Evolutionary conservation across 2,888 invertebrate genomes (phyloP).

Genomic region (Dorcus hopei): DNA sequence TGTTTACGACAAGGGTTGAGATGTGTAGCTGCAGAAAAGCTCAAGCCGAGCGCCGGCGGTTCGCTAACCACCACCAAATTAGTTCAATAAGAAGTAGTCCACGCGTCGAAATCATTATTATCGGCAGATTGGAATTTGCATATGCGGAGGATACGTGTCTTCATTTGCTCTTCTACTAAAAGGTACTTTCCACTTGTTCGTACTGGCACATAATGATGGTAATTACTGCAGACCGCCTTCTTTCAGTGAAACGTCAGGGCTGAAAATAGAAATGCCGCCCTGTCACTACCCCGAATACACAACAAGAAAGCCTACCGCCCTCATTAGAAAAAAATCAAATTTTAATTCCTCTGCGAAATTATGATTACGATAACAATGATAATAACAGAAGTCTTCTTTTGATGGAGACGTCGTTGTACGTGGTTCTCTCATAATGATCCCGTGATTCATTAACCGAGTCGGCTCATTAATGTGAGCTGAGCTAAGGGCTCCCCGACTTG

Average conservation of each 20-base stretch:
- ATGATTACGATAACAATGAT: no score
- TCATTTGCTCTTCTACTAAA: conserved; percentile 41
- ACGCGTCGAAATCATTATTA: conserved; percentile 52
- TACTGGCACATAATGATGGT: conserved; percentile 21
- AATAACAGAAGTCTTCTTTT: no score
- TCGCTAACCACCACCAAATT: conserved; percentile 48
- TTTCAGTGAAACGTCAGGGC: no score
- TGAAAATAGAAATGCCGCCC: no score
- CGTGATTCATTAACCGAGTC: conserved; percentile 45
- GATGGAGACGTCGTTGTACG: neutral
- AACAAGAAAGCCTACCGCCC: neutral
- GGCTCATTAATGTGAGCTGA: conserved; percentile 44
- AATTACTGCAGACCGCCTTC: conserved; percentile 9
- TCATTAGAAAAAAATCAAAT: neutral
- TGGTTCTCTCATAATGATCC: conserved; percentile 44
- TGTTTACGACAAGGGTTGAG: conserved; percentile 5
- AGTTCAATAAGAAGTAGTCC: conserved; percentile 55
- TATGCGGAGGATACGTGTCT: conserved; percentile 44
- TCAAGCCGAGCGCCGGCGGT: conserved; percentile 23
- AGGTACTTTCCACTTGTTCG: conserved; percentile 38
- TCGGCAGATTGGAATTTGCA: conserved; percentile 48
- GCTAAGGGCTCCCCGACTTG: conserved; percentile 22
- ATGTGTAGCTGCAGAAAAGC: conserved; percentile 20
- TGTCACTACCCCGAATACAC: neutral
- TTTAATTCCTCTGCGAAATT: neutral